Evolutionary conservation across 2,113 vertebrate species (phyloP).

Genomic region (Bathybates hornii): DNA sequence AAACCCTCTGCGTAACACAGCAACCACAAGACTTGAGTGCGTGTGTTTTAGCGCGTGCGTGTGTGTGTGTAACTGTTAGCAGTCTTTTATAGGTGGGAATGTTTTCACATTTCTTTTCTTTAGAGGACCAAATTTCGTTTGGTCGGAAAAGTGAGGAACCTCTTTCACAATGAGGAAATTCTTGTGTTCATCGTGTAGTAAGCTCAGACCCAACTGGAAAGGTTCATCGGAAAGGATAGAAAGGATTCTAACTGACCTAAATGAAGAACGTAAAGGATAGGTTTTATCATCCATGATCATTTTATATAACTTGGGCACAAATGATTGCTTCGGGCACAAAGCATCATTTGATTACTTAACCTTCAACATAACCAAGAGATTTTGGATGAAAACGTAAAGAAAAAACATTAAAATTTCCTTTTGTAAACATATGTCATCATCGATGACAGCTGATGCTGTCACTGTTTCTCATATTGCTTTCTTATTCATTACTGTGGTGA

Average conservation of each 20-base stretch:
- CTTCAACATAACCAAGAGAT: background rate
- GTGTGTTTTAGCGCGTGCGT: background rate
- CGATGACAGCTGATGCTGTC: background rate
- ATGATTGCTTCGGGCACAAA: background rate
- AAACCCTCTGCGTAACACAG: conserved; percentile 17
- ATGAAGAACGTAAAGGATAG: background rate
- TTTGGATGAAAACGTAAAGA: background rate
- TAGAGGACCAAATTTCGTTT: background rate
- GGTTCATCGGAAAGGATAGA: background rate
- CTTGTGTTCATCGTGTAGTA: background rate
- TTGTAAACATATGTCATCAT: background rate
- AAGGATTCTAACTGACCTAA: background rate
- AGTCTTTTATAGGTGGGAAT: background rate
- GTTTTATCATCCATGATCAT: background rate
- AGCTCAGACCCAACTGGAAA: background rate
- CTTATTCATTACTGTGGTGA: background rate
- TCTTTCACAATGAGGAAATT: background rate
- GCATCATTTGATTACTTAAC: background rate
- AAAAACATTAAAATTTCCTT: background rate
- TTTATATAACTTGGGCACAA: background rate
- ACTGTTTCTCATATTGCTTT: background rate
- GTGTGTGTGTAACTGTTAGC: background rate
- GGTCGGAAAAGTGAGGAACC: background rate
- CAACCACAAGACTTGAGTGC: conserved; percentile 14
- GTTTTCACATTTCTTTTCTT: background rate